Conservation (phyloP, 2,888 invertebrate genomes). For the Hyposoter dolosus region DNA sequence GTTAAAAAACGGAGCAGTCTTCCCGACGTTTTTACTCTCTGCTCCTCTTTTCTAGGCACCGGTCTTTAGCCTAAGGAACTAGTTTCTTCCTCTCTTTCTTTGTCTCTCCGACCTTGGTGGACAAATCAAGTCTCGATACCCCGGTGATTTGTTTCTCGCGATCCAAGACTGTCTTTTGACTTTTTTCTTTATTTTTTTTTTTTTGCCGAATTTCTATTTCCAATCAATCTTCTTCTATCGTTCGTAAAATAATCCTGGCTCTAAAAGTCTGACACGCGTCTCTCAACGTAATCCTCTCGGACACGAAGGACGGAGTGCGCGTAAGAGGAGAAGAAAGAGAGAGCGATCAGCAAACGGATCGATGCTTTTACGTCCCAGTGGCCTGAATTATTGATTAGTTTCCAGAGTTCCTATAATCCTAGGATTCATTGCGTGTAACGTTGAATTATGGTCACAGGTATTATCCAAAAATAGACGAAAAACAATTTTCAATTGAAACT, state of each 20-base stretch:
- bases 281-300: slow-evolving; percentile 71
- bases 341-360: slow-evolving; percentile 68
- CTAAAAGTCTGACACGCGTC: slow-evolving; percentile 62
- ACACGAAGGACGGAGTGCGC: slow-evolving; percentile 36
- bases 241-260: slow-evolving; percentile 72
- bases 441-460: slow-evolving; percentile 32
- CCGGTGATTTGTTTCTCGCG: slow-evolving; percentile 37
- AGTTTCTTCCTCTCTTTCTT: slow-evolving; percentile 2
- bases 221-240: slow-evolving; percentile 70
- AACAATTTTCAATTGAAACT: slow-evolving; percentile 36
- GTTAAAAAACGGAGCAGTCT: neutral
- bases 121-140: neutral
- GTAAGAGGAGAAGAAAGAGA: slow-evolving; percentile 41
- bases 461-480: slow-evolving; percentile 38
- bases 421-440: slow-evolving; percentile 40
- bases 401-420: slow-evolving; percentile 55
- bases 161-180: slow-evolving; percentile 23
- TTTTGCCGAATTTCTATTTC: slow-evolving; percentile 60
- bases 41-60: neutral
- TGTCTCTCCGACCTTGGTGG: neutral
- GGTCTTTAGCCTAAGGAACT: neutral
- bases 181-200: slow-evolving; percentile 38
- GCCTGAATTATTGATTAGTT: slow-evolving; percentile 63
- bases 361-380: slow-evolving; percentile 58
- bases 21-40: neutral